Evolutionary conservation across 2,888 invertebrate genomes (phyloP).

Genomic region (Drosophila falleni): DNA sequence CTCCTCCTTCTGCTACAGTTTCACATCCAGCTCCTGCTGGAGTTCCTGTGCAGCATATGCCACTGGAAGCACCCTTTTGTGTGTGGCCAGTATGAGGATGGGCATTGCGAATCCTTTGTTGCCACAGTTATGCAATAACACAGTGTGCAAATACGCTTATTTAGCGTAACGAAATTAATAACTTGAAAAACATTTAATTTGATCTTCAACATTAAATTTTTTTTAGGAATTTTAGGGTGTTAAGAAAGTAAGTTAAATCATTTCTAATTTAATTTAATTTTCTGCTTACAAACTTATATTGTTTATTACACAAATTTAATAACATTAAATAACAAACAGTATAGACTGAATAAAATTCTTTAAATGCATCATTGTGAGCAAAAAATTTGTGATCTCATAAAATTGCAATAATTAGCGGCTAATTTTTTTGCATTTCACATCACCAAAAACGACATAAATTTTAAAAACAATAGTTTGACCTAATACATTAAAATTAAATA

Average conservation of each 20-base stretch:
- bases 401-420: not conserved
- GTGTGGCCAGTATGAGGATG: slow-evolving; percentile 28
- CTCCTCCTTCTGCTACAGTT: not conserved
- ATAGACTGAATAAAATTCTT: no score
- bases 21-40: not conserved
- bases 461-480: no score
- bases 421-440: no score
- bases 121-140: slow-evolving; percentile 47
- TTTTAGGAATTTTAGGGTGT: not conserved
- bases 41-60: slow-evolving; percentile 43
- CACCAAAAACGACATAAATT: no score
- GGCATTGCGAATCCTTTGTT: slow-evolving; percentile 69
- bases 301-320: no score
- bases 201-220: not conserved
- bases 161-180: not conserved
- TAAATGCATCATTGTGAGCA: no score
- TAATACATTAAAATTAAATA: no score
- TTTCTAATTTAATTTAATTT: no score
- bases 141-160: not conserved
- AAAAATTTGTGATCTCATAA: not conserved
- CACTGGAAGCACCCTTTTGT: slow-evolving; percentile 41
- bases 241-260: not conserved
- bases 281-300: no score
- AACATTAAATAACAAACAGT: no score
- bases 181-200: not conserved